Conservation (phyloP, 2,113 vertebrate genomes). For the Brachypodius melanocephalos region DNA sequence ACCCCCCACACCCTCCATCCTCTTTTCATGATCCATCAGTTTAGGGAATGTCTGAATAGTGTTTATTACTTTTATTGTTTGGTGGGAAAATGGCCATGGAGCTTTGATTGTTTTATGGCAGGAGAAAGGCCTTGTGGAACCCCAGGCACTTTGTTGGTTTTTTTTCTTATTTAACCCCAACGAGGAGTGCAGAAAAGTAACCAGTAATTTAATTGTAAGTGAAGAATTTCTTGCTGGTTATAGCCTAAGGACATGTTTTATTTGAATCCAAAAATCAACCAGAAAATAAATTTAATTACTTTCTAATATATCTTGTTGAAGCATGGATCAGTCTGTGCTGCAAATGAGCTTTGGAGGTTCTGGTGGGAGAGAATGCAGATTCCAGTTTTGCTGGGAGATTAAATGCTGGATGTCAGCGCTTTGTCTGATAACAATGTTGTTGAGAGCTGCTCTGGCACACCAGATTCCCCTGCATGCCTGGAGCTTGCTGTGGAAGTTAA, state of each 20-base stretch:
- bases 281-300: slow-evolving; percentile 55
- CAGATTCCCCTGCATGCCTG: background rate
- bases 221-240: slow-evolving; percentile 48
- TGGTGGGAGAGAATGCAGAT: background rate
- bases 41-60: background rate
- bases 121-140: slow-evolving; percentile 35
- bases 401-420: background rate
- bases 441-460: background rate
- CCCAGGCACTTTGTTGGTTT: background rate
- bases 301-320: slow-evolving; percentile 29
- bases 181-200: slow-evolving; percentile 42
- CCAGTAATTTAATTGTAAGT: slow-evolving; percentile 25
- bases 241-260: background rate
- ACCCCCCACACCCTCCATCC: background rate
- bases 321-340: background rate
- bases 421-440: background rate
- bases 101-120: slow-evolving; percentile 44
- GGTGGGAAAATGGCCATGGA: slow-evolving; percentile 39
- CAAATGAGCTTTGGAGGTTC: background rate
- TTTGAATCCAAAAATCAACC: slow-evolving; percentile 42
- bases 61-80: slow-evolving; percentile 55
- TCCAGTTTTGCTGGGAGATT: background rate
- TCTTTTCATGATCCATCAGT: background rate
- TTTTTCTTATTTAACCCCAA: slow-evolving; percentile 20
- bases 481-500: background rate